Evolutionary conservation across 2,113 vertebrate genomes (phyloP), one percentile per base, ranked within the genome.

Genomic region (Eublepharis macularius): DNA sequence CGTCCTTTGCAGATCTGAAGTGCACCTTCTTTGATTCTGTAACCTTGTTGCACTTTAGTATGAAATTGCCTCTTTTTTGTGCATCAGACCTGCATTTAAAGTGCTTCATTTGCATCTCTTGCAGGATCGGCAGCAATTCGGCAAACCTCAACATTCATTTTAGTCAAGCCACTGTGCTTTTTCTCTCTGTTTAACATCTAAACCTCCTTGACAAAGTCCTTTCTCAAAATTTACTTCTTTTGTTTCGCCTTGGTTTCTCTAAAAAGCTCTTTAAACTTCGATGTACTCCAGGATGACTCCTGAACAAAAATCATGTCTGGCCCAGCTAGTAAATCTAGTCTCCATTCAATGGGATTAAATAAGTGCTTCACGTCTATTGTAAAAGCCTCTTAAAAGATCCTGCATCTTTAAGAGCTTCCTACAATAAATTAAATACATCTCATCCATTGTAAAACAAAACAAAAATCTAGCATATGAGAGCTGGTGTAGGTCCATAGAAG

Each of bases 301-400:
- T 81, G 95, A 95, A 96, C 95, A 97, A 95, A 96, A 95, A 93
- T 96, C 91, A 92, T 89, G 95, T 95, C 96, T 96, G 92, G 95
- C 96, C 91, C 90, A 92, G 96, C 94, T 92, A 95, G 96, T 97
- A 97, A 97, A 97, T 97, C 95, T 95, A 86, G 85, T 51, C 89
- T 90, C 93, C 92, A 94, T 96, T 96, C 95, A 97, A 95, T 94
- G 85, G 87, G 85, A 94, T 86, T 96, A 96, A 97, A 96, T 94
- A 96, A 94, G 47, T 91, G 96, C 95, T 96, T 97, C 95, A 95
- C 94, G 93, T 88, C 94, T 88, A 96, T 96, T 96, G 96, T 96
- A 89, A 49, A 41, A 16, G 85, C 68, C 90, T 93, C 96, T 93
- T 93, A 95, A 94, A 93, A 91, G 95, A 95, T 86, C 93, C 93